Evolutionary conservation across 1,140 invertebrate genomes (phyloP), one percentile per base, ranked within the genome.

Genomic region (Dryas iulia): DNA sequence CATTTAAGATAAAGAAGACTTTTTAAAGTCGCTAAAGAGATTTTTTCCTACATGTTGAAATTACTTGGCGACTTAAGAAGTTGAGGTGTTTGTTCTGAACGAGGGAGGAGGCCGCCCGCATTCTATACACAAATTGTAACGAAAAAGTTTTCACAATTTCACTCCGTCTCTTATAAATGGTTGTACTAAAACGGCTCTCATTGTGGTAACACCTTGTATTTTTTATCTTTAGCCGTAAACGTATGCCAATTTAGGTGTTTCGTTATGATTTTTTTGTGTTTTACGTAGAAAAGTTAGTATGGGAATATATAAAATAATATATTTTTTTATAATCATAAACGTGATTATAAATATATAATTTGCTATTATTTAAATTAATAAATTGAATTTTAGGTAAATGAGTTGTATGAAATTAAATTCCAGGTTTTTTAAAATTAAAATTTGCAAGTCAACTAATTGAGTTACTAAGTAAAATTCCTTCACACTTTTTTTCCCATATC

Each of bases 201-300:
- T 56, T 56, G 24, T 56, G 53, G 53, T n/a, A 56, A 56, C 53
- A 56, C 53, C 53, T 56, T 56, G 53, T 26, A 56, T 56, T 26
- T 56, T 56, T 56, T 56, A 56, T 56, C 53, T 56, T 26, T 14
- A n/a, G n/a, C 25, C 53, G 53, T 56, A 56, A 56, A 56, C 53
- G 53, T 56, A 56, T 56, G 53, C 53, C 53, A 12, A 26, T 56
- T 56, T 26, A 3, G 24, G 12, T 10, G 24, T 25, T 26, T 26
- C 23, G 53, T 26, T 56, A 26, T 8, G 24, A 14, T 56, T 56
- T 31, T 31, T n/a, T 21, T 21, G 1, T 1, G 21, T 47, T 21
- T 47, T 6, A n/a, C 8, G n/a, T 18, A 11, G 8, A 47, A 47
- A 47, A 47, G 7, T 47, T 47, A 14, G 14, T 47, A 21, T 47